A percentile compares a stretch with the other conserved stretches of the same genome.
phyloP scores from a whole-genome alignment of 2,113 vertebrate genomes.

The Delphinapterus leucas region DNA sequence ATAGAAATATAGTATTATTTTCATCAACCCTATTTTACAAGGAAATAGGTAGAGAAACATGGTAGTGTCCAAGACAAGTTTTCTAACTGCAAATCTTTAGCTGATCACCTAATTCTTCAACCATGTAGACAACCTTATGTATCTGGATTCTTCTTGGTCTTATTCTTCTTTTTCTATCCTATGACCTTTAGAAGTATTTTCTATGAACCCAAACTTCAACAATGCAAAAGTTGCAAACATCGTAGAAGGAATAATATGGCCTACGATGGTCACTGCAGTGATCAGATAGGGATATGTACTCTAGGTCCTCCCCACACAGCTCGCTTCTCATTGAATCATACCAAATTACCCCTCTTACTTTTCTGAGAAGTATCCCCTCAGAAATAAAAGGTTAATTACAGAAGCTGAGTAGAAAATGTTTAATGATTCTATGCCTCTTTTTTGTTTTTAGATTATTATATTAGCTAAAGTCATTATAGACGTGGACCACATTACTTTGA shows the following conservation, averaged over 20 bases:
- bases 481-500: constrained; percentile 81
- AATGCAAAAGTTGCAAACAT: neutral
- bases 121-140: neutral
- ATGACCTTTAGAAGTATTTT: neutral
- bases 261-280: neutral
- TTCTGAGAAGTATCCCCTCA: neutral
- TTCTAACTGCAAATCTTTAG: neutral
- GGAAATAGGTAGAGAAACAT: neutral
- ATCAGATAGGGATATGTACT: neutral
- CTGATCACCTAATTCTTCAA: neutral
- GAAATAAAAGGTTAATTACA: neutral
- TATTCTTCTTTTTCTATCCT: neutral
- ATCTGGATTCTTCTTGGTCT: neutral
- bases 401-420: neutral
- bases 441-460: constrained; percentile 81
- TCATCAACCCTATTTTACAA: neutral
- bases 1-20: neutral
- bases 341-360: neutral
- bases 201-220: neutral
- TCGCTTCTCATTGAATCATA: neutral
- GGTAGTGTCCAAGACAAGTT: neutral
- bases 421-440: neutral
- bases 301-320: neutral
- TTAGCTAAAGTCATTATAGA: constrained; percentile 83
- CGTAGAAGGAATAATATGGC: neutral